Conservation (phyloP, 2,888 invertebrate genomes). For the Phrixothrix hirtus region DNA sequence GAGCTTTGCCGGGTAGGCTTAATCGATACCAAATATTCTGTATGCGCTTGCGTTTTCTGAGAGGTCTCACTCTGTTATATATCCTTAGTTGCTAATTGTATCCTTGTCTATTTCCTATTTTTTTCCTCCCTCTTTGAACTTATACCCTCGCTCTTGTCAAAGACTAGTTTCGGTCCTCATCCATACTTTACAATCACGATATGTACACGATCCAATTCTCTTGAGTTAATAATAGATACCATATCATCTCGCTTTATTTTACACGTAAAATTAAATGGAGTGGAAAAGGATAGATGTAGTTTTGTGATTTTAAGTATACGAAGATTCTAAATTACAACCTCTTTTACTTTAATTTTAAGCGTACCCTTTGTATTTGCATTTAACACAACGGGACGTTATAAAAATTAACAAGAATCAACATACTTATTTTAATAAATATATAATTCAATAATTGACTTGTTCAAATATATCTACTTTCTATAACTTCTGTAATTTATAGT, state of each 20-base stretch:
- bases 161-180: conserved; percentile 36
- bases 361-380: too few relatives aligned
- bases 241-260: conserved; percentile 12
- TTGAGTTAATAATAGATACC: conserved; percentile 29
- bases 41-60: conserved; percentile 17
- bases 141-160: conserved; percentile 39
- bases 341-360: too few relatives aligned
- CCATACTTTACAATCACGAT: conserved; percentile 32
- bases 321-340: too few relatives aligned
- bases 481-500: too few relatives aligned
- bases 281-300: conserved; percentile 6
- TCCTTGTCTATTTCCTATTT: conserved; percentile 23
- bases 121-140: conserved; percentile 40
- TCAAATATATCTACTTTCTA: too few relatives aligned
- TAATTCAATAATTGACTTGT: too few relatives aligned
- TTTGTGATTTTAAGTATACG: too few relatives aligned
- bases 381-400: too few relatives aligned
- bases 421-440: too few relatives aligned
- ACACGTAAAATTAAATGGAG: background rate
- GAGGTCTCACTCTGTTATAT: conserved; percentile 9
- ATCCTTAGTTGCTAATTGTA: conserved; percentile 6
- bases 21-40: conserved; percentile 16
- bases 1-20: conserved; percentile 18
- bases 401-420: too few relatives aligned
- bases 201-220: conserved; percentile 24